Conservation (phyloP, 2,113 vertebrate species). For the Tragelaphus scriptus region DNA sequence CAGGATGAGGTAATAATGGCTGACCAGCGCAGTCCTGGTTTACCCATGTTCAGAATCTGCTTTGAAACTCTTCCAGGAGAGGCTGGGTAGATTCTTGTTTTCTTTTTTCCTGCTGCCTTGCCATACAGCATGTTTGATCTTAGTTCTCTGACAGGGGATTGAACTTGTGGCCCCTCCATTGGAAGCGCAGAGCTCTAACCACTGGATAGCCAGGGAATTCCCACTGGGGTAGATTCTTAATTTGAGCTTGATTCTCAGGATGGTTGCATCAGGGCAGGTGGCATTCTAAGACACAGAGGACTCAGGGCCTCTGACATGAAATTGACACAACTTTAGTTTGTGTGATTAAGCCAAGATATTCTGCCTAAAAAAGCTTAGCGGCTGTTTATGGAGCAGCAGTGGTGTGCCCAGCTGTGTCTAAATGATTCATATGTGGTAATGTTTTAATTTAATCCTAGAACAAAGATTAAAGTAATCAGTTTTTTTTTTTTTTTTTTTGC, state of each 20-base stretch:
- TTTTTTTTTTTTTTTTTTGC: not conserved
- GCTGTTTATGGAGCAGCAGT: not conserved
- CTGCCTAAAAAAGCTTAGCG: not conserved
- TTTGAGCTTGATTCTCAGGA: not conserved
- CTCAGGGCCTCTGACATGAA: not conserved
- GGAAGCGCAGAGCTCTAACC: not conserved
- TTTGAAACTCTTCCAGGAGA: not conserved
- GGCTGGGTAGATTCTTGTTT: not conserved
- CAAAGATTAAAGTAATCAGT: not conserved
- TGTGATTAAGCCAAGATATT: not conserved
- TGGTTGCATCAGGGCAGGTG: not conserved
- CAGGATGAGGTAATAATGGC: constrained; percentile 90
- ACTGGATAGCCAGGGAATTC: not conserved
- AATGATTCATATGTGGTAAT: not conserved
- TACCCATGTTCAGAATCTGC: not conserved
- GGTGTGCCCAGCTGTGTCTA: not conserved
- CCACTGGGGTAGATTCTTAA: not conserved
- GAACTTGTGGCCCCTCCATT: not conserved
- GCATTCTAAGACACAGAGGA: not conserved
- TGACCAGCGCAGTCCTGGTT: not conserved
- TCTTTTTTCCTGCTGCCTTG: not conserved
- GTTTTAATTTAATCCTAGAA: not conserved
- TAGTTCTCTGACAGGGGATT: not conserved
- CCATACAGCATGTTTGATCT: not conserved
- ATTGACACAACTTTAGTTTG: not conserved